Evolutionary conservation across 2,888 invertebrate species (phyloP).

Genomic region (Cecidostiba fungosa): DNA sequence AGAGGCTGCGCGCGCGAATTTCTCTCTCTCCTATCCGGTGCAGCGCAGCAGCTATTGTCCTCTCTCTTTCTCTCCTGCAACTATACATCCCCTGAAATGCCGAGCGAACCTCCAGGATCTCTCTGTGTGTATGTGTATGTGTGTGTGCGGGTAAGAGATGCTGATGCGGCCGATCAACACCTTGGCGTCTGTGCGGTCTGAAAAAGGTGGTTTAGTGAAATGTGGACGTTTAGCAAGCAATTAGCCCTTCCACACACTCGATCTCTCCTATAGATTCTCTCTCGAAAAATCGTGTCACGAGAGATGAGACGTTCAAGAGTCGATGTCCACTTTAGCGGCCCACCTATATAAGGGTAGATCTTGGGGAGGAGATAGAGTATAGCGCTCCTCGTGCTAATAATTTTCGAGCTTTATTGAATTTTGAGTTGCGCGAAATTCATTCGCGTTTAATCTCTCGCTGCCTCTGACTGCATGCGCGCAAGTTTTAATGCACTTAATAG

Average conservation of each 20-base stretch:
- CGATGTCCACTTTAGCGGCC: conserved; percentile 56
- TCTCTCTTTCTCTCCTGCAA: neutral
- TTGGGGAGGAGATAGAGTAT: conserved; percentile 10
- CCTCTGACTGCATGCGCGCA: neutral
- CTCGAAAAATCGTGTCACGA: conserved; percentile 8
- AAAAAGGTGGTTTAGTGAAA: neutral
- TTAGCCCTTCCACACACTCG: neutral
- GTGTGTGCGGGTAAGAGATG: neutral
- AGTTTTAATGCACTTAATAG: neutral
- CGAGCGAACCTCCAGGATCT: conserved; percentile 16
- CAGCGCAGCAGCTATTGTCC: neutral
- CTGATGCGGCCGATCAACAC: conserved; percentile 53
- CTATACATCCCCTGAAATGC: conserved; percentile 31
- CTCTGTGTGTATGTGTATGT: neutral
- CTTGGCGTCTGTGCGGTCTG: conserved; percentile 36
- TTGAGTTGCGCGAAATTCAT: neutral
- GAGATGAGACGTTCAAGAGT: conserved; percentile 34
- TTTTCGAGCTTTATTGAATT: conserved; percentile 27
- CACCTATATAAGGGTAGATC: too few relatives aligned
- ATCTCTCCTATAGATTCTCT: neutral
- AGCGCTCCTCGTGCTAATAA: neutral
- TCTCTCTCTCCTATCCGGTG: conserved; percentile 23
- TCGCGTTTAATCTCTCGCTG: neutral
- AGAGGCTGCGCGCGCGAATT: conserved; percentile 3
- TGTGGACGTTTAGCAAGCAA: neutral